phyloP scores from a whole-genome alignment of 2,888 invertebrate species.

The Octodonta nipae region DNA sequence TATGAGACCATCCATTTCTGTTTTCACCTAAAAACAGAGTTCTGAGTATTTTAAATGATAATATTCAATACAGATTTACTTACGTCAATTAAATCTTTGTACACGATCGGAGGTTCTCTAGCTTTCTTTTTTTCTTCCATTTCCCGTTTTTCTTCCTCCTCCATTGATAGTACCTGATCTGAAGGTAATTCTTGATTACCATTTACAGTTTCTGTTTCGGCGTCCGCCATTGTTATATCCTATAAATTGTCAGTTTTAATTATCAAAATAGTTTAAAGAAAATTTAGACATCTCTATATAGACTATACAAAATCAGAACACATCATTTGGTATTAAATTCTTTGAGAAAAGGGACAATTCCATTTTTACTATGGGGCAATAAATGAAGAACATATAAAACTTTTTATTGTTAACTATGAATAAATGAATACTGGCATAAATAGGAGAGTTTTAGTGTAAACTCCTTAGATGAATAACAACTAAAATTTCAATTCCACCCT shows the following conservation, averaged over 20 bases:
- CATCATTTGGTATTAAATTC: no score
- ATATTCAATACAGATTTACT: slow-evolving; percentile 27
- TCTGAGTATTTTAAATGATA: background rate
- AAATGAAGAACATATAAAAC: no score
- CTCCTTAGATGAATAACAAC: no score
- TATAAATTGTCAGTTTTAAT: no score
- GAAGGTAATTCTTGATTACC: slow-evolving; percentile 37
- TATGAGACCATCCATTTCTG: slow-evolving; percentile 61
- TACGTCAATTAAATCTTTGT: slow-evolving; percentile 55
- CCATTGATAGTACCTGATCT: slow-evolving; percentile 42
- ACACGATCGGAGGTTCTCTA: slow-evolving; percentile 70
- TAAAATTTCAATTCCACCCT: no score
- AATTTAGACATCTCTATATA: background rate
- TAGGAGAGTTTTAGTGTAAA: no score
- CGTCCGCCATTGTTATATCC: slow-evolving; percentile 14
- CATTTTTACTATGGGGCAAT: no score
- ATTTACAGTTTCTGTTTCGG: slow-evolving; percentile 24
- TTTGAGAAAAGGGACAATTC: no score
- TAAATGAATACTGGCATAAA: no score
- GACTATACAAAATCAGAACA: no score
- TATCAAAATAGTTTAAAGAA: no score
- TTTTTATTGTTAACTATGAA: no score
- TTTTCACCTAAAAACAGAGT: slow-evolving; percentile 43
- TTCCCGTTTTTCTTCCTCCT: slow-evolving; percentile 50
- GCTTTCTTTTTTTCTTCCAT: slow-evolving; percentile 58